These are phyloP conservation scores for Heterotis niloticus DNA, from an alignment of 2,113 vertebrate species.

Conservation along the genomic window DNA sequence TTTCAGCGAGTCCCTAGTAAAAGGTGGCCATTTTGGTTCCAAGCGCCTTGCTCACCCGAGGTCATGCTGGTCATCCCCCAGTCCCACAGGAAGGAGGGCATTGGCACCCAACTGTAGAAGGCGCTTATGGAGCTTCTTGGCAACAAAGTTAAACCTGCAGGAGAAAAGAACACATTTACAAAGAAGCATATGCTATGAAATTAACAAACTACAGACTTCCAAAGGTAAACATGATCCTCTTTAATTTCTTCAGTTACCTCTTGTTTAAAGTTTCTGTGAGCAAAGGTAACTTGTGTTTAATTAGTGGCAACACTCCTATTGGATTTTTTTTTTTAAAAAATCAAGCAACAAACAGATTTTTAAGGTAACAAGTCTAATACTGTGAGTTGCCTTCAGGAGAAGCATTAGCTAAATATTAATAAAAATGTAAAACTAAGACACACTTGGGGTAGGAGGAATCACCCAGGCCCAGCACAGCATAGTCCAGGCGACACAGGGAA, in stretches of 20 bases:
- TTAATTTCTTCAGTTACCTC: background rate
- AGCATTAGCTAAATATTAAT: background rate
- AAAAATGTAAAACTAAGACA: constrained; percentile 30
- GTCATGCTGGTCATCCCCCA: constrained; percentile 92
- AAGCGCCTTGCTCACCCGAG: constrained; percentile 72
- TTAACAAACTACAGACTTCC: no score
- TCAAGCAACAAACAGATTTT: no score
- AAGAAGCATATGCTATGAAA: no score
- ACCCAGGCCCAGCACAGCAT: constrained; percentile 81
- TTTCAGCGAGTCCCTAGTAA: background rate
- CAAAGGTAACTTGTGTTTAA: no score
- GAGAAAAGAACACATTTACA: constrained; percentile 3
- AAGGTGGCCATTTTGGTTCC: background rate
- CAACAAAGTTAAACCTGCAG: constrained; percentile 90
- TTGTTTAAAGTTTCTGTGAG: background rate
- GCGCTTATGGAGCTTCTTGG: constrained; percentile 89
- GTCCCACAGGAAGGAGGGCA: constrained; percentile 67
- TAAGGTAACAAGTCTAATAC: no score
- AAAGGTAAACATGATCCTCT: background rate
- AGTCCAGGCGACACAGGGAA: constrained; percentile 82
- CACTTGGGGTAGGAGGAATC: constrained; percentile 94
- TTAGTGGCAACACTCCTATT: no score
- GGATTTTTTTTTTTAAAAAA: no score
- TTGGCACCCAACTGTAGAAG: constrained; percentile 79
- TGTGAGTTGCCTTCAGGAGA: no score